phyloP scores from a whole-genome alignment of 2,113 vertebrate species.

The Chinchilla lanigera region DNA sequence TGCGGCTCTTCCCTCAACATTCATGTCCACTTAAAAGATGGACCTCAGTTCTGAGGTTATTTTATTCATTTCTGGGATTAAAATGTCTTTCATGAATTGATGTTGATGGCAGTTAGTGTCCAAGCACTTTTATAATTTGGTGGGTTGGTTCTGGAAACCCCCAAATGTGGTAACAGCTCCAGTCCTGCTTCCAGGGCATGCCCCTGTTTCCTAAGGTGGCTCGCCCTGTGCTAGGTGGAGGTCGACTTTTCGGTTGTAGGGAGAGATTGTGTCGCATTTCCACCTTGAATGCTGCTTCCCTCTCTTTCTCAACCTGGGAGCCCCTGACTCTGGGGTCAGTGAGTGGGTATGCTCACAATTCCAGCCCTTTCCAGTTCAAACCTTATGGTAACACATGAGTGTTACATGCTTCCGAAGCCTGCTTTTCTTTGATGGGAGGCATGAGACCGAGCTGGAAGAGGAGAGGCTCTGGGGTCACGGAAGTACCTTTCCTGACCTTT shows the following conservation, averaged over 20 bases:
- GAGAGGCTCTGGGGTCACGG: constrained; percentile 24
- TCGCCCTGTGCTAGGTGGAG: not conserved
- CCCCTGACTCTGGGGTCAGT: not conserved
- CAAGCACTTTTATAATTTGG: not conserved
- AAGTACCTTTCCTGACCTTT: constrained; percentile 37
- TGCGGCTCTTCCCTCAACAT: not conserved
- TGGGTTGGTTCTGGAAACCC: not conserved
- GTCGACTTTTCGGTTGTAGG: not conserved
- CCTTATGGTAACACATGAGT: not conserved
- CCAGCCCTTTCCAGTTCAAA: not conserved
- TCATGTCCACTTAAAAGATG: not conserved
- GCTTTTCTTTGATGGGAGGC: not conserved
- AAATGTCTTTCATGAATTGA: constrained; percentile 28
- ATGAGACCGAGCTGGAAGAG: constrained; percentile 31
- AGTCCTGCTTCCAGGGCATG: not conserved
- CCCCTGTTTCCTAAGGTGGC: not conserved
- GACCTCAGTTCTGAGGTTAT: constrained; percentile 14
- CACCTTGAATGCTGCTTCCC: not conserved
- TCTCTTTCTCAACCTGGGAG: not conserved
- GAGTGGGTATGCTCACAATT: not conserved
- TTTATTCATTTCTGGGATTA: constrained; percentile 1
- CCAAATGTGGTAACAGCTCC: not conserved
- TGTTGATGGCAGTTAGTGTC: not conserved
- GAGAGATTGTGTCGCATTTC: not conserved
- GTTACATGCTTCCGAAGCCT: not conserved